These are phyloP conservation scores for Nipponacmea schrenckii DNA, from an alignment of 2,888 invertebrate species.

Conservation along the genomic window DNA sequence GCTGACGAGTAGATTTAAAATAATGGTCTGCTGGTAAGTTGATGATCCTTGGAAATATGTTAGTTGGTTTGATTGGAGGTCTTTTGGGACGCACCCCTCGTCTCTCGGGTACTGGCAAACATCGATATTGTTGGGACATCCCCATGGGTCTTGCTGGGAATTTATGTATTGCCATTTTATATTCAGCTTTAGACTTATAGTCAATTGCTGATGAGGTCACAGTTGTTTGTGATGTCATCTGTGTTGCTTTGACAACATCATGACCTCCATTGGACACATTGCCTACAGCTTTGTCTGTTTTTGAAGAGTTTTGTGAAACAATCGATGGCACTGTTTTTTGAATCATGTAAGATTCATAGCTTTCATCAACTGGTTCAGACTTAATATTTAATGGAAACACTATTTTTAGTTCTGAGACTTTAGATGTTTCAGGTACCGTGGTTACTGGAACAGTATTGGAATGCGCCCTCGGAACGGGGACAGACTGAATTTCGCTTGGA, in stretches of 20 bases:
- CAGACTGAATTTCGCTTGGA: neutral
- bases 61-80: neutral
- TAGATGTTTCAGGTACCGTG: neutral
- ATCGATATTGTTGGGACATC: neutral
- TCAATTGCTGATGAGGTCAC: neutral
- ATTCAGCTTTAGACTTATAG: neutral
- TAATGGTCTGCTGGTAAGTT: neutral
- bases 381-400: neutral
- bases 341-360: neutral
- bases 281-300: neutral
- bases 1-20: no score
- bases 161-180: neutral
- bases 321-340: neutral
- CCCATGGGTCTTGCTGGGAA: neutral
- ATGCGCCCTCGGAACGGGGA: neutral
- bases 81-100: no score
- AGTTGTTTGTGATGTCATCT: slow-evolving; percentile 1
- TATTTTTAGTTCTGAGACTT: neutral
- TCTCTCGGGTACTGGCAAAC: neutral
- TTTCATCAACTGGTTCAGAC: neutral
- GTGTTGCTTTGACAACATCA: neutral
- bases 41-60: neutral
- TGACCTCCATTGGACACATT: no score
- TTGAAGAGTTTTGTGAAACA: neutral
- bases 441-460: neutral